Evolutionary conservation across 2,797 vertebrate species (phyloP).

Genomic region (Uromys caudimaculatus): DNA sequence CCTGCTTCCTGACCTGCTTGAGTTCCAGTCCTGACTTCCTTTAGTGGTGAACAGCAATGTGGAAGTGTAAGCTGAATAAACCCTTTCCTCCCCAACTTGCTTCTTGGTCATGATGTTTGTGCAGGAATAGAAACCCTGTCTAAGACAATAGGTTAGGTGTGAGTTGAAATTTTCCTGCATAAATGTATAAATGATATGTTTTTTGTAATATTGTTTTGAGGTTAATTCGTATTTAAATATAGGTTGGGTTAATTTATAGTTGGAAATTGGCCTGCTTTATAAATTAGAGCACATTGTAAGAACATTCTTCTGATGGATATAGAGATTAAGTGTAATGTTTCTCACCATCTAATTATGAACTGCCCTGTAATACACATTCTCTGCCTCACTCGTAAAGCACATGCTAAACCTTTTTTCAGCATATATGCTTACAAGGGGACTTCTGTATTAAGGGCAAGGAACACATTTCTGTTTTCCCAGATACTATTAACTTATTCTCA

Average conservation of each 20-base stretch:
- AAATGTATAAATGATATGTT: background rate
- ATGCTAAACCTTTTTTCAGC: background rate
- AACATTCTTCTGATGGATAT: background rate
- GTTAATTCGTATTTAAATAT: conserved; percentile 17
- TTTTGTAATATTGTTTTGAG: background rate
- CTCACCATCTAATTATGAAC: background rate
- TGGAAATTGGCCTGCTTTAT: background rate
- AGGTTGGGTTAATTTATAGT: background rate
- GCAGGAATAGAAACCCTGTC: no score
- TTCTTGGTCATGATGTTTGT: no score
- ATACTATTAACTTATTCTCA: background rate
- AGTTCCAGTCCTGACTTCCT: no score
- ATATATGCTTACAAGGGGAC: background rate
- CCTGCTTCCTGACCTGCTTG: no score
- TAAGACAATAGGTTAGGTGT: background rate
- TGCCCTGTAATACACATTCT: background rate
- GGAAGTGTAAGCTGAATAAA: no score
- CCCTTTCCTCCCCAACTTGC: no score
- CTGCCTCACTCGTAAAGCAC: background rate
- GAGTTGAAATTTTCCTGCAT: background rate
- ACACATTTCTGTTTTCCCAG: background rate
- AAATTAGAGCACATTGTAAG: conserved; percentile 3
- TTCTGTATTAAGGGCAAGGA: background rate
- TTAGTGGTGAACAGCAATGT: no score
- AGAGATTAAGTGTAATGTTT: background rate